Evolutionary conservation across 2,113 vertebrate genomes (phyloP).

Genomic region (Leptosomus discolor): DNA sequence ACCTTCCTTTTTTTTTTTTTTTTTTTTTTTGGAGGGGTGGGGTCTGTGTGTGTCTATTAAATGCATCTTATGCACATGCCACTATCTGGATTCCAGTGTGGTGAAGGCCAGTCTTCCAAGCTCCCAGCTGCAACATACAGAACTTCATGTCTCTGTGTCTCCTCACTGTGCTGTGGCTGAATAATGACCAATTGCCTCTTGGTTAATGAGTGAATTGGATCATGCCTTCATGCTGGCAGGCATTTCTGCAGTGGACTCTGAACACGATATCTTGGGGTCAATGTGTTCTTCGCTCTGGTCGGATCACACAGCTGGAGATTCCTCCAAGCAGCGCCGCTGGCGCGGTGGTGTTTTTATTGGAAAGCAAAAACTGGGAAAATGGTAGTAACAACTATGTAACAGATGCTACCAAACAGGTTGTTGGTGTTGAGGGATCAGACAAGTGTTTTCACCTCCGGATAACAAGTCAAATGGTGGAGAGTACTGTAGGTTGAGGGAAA

Average conservation of each 20-base stretch:
- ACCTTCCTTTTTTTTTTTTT: neutral
- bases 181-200: neutral
- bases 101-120: neutral
- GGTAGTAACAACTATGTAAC: neutral
- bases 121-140: neutral
- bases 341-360: neutral
- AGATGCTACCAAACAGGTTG: neutral
- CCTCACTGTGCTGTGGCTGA: neutral
- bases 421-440: neutral
- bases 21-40: too few relatives aligned
- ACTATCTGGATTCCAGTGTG: neutral
- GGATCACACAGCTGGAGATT: neutral
- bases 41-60: fast-evolving
- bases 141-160: neutral
- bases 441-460: neutral
- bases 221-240: neutral
- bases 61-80: fast-evolving
- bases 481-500: neutral
- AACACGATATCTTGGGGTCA: neutral
- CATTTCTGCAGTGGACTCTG: neutral
- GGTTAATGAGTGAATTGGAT: neutral
- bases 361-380: neutral
- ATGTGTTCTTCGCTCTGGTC: neutral
- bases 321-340: neutral
- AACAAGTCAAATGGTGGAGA: neutral